These are phyloP conservation scores for Lophura nycthemera DNA, from an alignment of 2,113 vertebrate genomes.

Conservation along the genomic window DNA sequence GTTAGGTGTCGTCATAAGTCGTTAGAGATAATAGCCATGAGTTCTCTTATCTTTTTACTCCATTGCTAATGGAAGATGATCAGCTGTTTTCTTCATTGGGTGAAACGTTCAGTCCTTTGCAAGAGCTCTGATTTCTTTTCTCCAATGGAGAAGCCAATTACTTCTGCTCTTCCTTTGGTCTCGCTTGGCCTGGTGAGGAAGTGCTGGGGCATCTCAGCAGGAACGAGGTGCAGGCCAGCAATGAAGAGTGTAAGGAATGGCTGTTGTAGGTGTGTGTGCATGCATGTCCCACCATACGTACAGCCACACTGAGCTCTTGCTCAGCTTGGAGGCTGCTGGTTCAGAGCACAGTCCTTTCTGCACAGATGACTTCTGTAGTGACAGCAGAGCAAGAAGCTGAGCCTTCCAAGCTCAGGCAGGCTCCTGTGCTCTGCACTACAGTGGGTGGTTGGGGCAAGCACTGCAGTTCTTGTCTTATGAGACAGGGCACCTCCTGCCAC, in stretches of 20 bases:
- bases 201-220: not conserved
- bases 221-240: not conserved
- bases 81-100: not conserved
- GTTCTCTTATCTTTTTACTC: not conserved
- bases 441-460: not conserved
- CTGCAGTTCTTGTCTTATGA: not conserved
- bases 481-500: not conserved
- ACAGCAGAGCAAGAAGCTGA: not conserved
- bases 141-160: conserved; percentile 45
- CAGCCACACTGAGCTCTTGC: rapidly evolving
- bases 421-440: not conserved
- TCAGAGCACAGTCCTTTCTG: not conserved
- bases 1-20: not conserved
- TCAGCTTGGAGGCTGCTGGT: not conserved
- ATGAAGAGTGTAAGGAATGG: rapidly evolving
- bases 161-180: not conserved
- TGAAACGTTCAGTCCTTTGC: not conserved
- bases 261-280: rapidly evolving
- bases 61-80: not conserved
- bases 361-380: rapidly evolving
- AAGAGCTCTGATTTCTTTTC: conserved; percentile 15
- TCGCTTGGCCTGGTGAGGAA: not conserved
- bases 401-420: not conserved
- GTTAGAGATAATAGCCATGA: not conserved
- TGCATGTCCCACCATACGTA: rapidly evolving